Conservation (phyloP, 2,888 invertebrate genomes). For the Eurytoma californica region DNA sequence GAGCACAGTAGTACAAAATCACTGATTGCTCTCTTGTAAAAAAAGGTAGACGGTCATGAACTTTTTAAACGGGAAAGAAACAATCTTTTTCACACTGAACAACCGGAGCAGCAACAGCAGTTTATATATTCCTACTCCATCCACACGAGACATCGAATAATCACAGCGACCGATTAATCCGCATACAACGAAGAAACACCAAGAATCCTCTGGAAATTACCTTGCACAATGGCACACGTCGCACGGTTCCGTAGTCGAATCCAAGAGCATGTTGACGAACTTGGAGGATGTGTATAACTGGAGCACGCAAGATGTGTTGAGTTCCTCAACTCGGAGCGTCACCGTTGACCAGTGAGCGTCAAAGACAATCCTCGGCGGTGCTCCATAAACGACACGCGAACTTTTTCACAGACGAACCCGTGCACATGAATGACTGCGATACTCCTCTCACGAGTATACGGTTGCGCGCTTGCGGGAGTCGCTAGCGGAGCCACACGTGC, state of each 20-base stretch:
- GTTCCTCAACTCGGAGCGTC: not conserved
- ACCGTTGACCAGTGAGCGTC: not conserved
- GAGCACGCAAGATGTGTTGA: not conserved
- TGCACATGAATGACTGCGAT: not conserved
- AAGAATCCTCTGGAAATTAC: conserved; percentile 63
- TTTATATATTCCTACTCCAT: not conserved
- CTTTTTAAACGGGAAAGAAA: not conserved
- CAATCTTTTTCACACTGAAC: not conserved
- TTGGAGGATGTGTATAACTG: not conserved
- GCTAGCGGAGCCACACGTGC: not conserved
- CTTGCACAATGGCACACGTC: conserved; percentile 75
- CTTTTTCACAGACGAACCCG: not conserved
- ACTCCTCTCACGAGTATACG: not conserved
- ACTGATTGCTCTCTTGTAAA: not conserved
- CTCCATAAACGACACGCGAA: not conserved
- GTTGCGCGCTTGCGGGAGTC: not conserved
- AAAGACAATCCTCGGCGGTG: not conserved
- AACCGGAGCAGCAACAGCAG: too few relatives aligned
- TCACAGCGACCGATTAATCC: not conserved
- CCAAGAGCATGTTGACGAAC: conserved; percentile 69
- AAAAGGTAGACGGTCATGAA: not conserved
- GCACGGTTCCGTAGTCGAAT: conserved; percentile 71
- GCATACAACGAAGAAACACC: not conserved
- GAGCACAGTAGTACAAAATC: not conserved
- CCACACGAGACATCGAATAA: not conserved